Evolutionary conservation across 1,140 invertebrate genomes (phyloP), one percentile per base, ranked within the genome.

Genomic region (Papilio glaucus): DNA sequence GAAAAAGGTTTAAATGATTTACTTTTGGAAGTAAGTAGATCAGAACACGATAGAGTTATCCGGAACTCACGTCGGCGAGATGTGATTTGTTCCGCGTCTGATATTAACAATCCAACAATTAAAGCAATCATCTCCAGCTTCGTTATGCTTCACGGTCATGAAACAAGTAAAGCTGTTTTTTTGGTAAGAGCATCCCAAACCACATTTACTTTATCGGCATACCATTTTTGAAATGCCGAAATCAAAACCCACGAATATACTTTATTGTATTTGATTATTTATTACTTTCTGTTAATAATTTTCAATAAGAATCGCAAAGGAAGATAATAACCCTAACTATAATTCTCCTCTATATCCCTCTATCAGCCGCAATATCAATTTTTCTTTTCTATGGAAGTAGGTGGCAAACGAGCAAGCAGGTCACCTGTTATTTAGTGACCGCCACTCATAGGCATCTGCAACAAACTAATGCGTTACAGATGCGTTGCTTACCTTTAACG

Each of bases 131-230:
- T 81, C 76, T 82, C 71, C 77, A 75, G 60, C 73, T 88, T 83
- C 74, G 86, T 79, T 78, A 85, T 79, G 87, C 86, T 85, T 86
- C 83, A 84, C 71, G 87, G 85, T 85, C 85, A 86, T 82, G 87
- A 49, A 80, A 83, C 41, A 61, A 72, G 60, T 65, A 37, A 65
- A 71, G 65, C 75, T 79, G 73, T 77, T 77, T 74, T 49, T 68
- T 38, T 63, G 15, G 26, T 53, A 69, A 69, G 53, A 69, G 67
- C 29, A 69, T 49, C 29, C 67, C 37, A 65, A 69, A 69, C 67
- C 29, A 69, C 67, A 53, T 69, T 69, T 69, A 53, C 67, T 69
- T 49, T 49, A 53, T 53, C 29, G 67, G 42, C 21, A 45, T 45
- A 24, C 63, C 24, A 45, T 45, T 68, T 24, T 68, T 41, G 13